Conservation (phyloP, 2,888 invertebrate genomes). For the Petrolisthes cinctipes region DNA sequence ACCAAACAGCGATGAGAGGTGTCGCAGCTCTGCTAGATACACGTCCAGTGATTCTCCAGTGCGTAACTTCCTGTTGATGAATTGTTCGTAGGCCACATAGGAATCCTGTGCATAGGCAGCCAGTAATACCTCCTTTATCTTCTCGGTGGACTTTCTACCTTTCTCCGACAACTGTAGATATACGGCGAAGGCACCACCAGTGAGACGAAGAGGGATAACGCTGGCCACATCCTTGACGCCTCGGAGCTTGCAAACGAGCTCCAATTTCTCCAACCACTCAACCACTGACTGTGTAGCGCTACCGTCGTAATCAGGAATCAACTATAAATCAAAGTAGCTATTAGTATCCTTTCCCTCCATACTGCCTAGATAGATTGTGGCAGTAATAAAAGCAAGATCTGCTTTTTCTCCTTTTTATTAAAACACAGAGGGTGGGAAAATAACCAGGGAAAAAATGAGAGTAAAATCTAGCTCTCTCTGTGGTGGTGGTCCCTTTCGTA, state of each 20-base stretch:
- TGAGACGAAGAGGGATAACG: slow-evolving; percentile 33
- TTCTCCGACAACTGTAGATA: slow-evolving; percentile 19
- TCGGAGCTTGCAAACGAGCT: slow-evolving; percentile 32
- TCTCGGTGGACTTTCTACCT: slow-evolving; percentile 8
- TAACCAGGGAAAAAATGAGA: too few relatives aligned
- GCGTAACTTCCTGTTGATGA: slow-evolving; percentile 24
- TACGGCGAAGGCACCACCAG: too few relatives aligned
- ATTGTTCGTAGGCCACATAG: slow-evolving; percentile 31
- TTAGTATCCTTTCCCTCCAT: neutral
- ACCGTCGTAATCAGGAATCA: slow-evolving; percentile 37
- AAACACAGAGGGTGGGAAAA: too few relatives aligned
- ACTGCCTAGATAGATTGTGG: too few relatives aligned
- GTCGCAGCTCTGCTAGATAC: slow-evolving; percentile 36
- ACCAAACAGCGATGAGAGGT: slow-evolving; percentile 32
- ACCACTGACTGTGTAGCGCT: slow-evolving; percentile 22
- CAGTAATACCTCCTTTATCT: slow-evolving; percentile 13
- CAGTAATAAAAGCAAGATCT: neutral
- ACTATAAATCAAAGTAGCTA: slow-evolving; percentile 17
- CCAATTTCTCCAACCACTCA: slow-evolving; percentile 36
- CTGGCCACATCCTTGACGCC: slow-evolving; percentile 27
- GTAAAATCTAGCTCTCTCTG: too few relatives aligned
- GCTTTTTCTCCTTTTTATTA: neutral
- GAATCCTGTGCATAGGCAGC: slow-evolving; percentile 25
- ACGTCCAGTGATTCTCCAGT: slow-evolving; percentile 27
- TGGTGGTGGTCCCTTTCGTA: too few relatives aligned